Conservation (phyloP, 2,888 invertebrate species). For the Cerastoderma edule region DNA sequence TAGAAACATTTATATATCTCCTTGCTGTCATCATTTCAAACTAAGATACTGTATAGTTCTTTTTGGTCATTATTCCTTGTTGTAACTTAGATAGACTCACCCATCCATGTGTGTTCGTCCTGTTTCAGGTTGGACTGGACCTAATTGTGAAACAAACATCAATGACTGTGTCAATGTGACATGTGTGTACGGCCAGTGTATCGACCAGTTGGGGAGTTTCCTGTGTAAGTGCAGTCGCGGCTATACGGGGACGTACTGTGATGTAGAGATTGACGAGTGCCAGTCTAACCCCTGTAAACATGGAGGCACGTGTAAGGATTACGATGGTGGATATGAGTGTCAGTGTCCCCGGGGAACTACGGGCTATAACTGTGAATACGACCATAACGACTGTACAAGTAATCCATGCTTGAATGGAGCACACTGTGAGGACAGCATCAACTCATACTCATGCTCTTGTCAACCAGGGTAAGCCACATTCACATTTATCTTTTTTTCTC, state of each 20-base stretch:
- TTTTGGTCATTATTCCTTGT: too few species aligned
- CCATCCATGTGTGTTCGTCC: too few species aligned
- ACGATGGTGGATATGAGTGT: constrained; percentile 85
- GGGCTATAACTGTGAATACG: constrained; percentile 88
- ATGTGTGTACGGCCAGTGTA: constrained; percentile 96
- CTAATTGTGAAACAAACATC: constrained; percentile 97
- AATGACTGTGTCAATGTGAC: constrained; percentile 89
- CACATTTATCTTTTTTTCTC: too few species aligned
- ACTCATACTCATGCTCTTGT: constrained; percentile 95
- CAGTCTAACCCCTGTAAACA: constrained; percentile 94
- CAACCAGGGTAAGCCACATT: constrained; percentile 91
- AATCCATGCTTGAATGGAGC: constrained; percentile 98
- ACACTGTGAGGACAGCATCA: constrained; percentile 91
- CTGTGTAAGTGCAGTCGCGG: constrained; percentile 95
- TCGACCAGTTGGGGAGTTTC: constrained; percentile 93
- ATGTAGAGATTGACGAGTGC: constrained; percentile 95
- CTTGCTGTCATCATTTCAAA: too few species aligned
- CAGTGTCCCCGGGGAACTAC: constrained; percentile 74
- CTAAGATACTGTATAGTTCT: too few species aligned
- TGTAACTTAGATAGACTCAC: too few species aligned
- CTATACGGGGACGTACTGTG: constrained; percentile 94
- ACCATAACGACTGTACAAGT: constrained; percentile 96
- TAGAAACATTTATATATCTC: too few species aligned
- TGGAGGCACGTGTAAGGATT: constrained; percentile 97
- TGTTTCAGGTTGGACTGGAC: constrained; percentile 91